Percentiles rank a stretch among this genome's conserved stretches.
Conservation (phyloP, 2,888 invertebrate genomes). For the Lochmaea capreae region DNA sequence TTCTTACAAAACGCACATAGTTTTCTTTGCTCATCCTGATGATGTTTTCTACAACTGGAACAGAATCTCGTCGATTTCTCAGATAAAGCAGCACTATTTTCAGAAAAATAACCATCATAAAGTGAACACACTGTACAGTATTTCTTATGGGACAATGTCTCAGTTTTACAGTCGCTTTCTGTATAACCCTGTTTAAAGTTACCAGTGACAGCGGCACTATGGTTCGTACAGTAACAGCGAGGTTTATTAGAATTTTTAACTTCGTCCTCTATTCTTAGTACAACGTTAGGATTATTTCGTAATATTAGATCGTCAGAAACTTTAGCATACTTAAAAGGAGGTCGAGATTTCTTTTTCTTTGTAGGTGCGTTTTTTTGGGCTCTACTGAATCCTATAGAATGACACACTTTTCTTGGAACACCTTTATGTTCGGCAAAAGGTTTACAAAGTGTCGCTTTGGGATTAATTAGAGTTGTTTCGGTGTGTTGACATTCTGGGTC, state of each 20-base stretch:
- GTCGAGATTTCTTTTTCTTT: slow-evolving; percentile 40
- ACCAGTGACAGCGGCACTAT: neutral
- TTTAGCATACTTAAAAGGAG: slow-evolving; percentile 52
- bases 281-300: slow-evolving; percentile 49
- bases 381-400: slow-evolving; percentile 52
- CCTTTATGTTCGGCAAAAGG: slow-evolving; percentile 35
- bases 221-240: slow-evolving; percentile 4
- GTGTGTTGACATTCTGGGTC: slow-evolving; percentile 46
- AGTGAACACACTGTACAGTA: slow-evolving; percentile 15
- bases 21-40: neutral
- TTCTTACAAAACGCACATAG: slow-evolving; percentile 44
- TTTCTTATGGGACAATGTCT: slow-evolving; percentile 4
- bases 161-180: slow-evolving; percentile 7
- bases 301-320: slow-evolving; percentile 52
- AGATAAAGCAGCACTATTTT: neutral
- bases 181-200: neutral
- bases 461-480: slow-evolving; percentile 59
- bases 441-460: slow-evolving; percentile 62
- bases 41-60: neutral
- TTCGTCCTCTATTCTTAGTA: slow-evolving; percentile 33
- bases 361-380: slow-evolving; percentile 34
- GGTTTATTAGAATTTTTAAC: slow-evolving; percentile 24
- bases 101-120: slow-evolving; percentile 24
- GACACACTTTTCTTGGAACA: slow-evolving; percentile 53
- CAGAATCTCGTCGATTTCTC: slow-evolving; percentile 3